Base-by-base conservation (phyloP, 92 coral and sea anemone species). In the Desmophyllum pertusum region DNA sequence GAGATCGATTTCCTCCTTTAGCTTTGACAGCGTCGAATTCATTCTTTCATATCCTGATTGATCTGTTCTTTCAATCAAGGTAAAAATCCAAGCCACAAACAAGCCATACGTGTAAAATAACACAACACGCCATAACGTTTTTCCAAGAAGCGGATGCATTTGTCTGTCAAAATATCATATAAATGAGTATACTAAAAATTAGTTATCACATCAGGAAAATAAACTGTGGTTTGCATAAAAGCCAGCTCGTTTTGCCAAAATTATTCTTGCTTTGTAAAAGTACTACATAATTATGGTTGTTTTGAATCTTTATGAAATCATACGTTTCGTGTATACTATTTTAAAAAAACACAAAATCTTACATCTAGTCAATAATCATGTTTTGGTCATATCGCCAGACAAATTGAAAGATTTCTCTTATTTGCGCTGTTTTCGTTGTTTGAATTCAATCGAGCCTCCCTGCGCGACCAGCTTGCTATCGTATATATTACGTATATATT, bases 41-140 rank as follows among this genome's bases (percentile, higher is more conserved):
- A 73, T 81, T 42, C 13, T 43, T 23, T 41, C 68, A 17, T 81
- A 69, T 5, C 51, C 14, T 27, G 53, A 13, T 45, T 87, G 87
- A 2, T 87, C 83, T 21, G 27, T 45, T 62, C 37, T 73, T 59
- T 87, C 90, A 30, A 87, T 75, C 17, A 81, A 35, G 36, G 66
- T 70, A 48, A 87, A 87, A 61, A 87, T n/a, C 90, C 88, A 87
- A 14, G 81, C 78, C 6, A 79, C 82, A 3, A 87, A 38, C 57
- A 87, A 36, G 11, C 82, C 90, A 37, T 81, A 87, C 19, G 50
- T 48, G 59, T 72, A 36, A 21, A 70, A 81, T 13, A 87, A 19
- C 6, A 23, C 46, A 57, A 75, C 69, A 3, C 57, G 70, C 11
- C 62, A 3, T 2, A 78, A 17, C 4, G 71, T 25, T 63, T 59